phyloP scores from a whole-genome alignment of 2,888 invertebrate species.

The Erpobdella octoculata region DNA sequence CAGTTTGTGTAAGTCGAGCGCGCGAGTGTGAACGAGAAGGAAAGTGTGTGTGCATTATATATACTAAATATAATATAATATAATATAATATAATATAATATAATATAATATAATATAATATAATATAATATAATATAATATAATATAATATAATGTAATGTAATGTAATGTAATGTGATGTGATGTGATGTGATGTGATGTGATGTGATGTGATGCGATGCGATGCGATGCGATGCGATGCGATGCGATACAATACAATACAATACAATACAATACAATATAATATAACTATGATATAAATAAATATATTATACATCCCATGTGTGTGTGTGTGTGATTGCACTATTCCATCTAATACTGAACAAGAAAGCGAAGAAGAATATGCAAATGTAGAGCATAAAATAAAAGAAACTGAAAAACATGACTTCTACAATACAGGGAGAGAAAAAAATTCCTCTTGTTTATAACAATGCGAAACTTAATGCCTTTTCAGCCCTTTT shows the following conservation, averaged over 20 bases:
- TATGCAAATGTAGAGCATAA: no score
- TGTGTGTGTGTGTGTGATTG: no score
- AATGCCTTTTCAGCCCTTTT: no score
- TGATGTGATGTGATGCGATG: background rate
- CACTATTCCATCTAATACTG: no score
- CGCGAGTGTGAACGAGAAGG: background rate
- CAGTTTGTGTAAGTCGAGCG: background rate
- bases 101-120: background rate
- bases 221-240: background rate
- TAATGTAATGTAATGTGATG: background rate
- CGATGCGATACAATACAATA: background rate
- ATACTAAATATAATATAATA: background rate
- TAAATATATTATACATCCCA: no score
- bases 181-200: background rate
- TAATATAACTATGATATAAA: background rate
- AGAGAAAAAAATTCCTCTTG: no score
- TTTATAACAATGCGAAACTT: no score
- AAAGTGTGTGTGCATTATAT: background rate
- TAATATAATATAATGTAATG: background rate
- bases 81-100: background rate
- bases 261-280: background rate
- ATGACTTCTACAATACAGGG: no score
- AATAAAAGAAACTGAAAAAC: no score
- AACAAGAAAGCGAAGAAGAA: no score
- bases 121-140: background rate